phyloP scores from a whole-genome alignment of 2,888 invertebrate genomes.

The Tetranychus piercei region DNA sequence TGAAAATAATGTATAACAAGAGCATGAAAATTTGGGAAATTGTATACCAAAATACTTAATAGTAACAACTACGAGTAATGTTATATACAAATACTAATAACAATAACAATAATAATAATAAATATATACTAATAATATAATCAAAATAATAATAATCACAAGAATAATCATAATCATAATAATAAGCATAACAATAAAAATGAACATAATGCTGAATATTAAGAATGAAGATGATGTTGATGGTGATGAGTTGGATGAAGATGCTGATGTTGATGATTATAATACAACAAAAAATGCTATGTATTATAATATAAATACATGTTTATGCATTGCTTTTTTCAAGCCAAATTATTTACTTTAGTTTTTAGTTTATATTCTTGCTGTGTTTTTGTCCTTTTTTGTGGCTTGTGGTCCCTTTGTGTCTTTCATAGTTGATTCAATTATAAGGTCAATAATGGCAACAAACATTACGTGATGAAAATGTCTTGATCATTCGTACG shows the following conservation, averaged over 20 bases:
- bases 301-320: no score
- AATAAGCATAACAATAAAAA: background rate
- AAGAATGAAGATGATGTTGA: background rate
- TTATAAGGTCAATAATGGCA: no score
- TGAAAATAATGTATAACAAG: background rate
- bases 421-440: no score
- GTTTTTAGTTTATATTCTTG: no score
- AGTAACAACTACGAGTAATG: background rate
- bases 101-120: background rate
- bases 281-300: no score
- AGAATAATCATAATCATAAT: background rate
- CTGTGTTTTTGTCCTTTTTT: no score
- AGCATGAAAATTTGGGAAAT: background rate
- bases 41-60: background rate
- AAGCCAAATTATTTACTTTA: no score
- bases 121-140: background rate
- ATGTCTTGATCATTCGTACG: no score
- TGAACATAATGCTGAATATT: background rate
- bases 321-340: no score
- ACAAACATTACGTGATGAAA: no score
- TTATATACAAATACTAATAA: background rate
- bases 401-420: no score
- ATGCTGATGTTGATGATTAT: background rate
- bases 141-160: background rate
- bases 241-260: background rate